A percentile compares a stretch with the other conserved stretches of the same genome.
phyloP scores from a whole-genome alignment of 1,140 invertebrate species.

The Temnothorax curvispinosus region DNA sequence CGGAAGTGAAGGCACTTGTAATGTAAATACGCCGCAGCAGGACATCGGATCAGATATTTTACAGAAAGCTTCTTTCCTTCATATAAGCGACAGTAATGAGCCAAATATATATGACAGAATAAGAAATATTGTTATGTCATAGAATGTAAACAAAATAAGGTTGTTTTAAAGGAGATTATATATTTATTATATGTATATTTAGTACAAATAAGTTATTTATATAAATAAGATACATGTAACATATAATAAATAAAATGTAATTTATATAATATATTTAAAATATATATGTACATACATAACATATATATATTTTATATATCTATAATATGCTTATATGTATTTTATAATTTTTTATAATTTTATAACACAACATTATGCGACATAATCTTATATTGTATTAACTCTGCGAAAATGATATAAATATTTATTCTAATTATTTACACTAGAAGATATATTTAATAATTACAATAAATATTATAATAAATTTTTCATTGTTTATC shows the following conservation, averaged over 20 bases:
- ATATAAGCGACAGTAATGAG: constrained; percentile 5
- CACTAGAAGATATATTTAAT: background rate
- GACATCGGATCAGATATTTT: background rate
- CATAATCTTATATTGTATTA: background rate
- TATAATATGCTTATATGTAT: background rate
- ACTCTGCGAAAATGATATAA: background rate
- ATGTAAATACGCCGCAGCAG: background rate
- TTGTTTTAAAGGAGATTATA: background rate
- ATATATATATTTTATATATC: background rate
- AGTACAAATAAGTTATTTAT: constrained; percentile 50
- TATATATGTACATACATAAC: background rate
- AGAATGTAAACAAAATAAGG: constrained; percentile 33
- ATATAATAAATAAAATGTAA: background rate
- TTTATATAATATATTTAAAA: background rate
- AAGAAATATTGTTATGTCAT: constrained; percentile 10
- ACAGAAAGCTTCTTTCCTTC: background rate
- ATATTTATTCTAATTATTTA: constrained; percentile 4
- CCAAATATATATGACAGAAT: constrained; percentile 35
- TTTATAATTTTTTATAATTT: background rate
- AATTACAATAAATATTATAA: background rate
- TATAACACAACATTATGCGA: background rate
- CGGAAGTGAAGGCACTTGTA: constrained; percentile 15
- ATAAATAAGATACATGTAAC: constrained; percentile 12
- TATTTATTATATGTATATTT: too few species aligned
- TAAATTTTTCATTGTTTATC: background rate